Percentiles rank a stretch among this genome's conserved stretches.
These are phyloP conservation scores for Chloroclysta siterata DNA, from an alignment of 2,888 invertebrate genomes.

Conservation along the genomic window DNA sequence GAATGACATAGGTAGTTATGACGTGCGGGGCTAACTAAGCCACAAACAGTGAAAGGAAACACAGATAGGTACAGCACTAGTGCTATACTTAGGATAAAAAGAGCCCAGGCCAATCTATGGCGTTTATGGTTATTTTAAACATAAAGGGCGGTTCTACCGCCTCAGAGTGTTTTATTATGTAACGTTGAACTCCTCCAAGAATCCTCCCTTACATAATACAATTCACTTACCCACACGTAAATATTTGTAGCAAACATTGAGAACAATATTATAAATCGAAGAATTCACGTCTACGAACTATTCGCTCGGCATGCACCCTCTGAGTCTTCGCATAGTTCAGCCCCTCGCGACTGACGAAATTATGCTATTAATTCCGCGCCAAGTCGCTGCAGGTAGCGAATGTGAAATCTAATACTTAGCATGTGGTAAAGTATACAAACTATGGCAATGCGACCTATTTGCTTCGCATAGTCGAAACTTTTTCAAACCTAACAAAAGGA, in stretches of 20 bases:
- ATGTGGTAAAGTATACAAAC: slow-evolving; percentile 2
- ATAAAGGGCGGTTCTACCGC: too few species aligned
- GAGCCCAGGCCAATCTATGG: too few species aligned
- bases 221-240: neutral
- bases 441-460: neutral
- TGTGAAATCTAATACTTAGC: slow-evolving; percentile 11
- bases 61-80: too few species aligned
- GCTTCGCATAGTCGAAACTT: neutral
- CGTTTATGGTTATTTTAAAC: too few species aligned
- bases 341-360: slow-evolving; percentile 39
- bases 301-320: slow-evolving; percentile 43
- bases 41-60: too few species aligned
- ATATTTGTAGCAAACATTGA: slow-evolving; percentile 7
- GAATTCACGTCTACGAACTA: slow-evolving; percentile 41
- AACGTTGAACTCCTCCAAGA: too few species aligned
- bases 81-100: too few species aligned
- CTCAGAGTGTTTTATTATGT: too few species aligned
- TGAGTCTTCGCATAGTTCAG: slow-evolving; percentile 52
- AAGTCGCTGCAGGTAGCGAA: slow-evolving; percentile 22
- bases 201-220: neutral
- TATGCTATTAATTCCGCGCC: slow-evolving; percentile 29
- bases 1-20: too few species aligned
- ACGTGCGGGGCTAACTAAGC: too few species aligned
- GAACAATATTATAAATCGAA: slow-evolving; percentile 24
- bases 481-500: neutral